Conservation (phyloP, 2,113 vertebrate genomes). For the Chloropsis hardwickii region DNA sequence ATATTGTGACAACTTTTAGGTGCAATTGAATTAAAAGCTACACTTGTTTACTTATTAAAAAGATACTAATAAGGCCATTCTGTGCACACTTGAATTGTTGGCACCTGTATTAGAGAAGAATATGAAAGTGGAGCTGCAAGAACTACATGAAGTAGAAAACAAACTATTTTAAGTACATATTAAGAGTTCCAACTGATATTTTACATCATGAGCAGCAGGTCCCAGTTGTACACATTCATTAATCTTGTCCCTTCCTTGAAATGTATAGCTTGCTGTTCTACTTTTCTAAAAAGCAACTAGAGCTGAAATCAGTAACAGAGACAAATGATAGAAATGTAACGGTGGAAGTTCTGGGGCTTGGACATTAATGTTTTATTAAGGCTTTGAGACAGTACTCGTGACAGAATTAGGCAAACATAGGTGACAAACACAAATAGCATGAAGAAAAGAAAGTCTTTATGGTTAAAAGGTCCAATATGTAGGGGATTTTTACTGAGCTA, state of each 20-base stretch:
- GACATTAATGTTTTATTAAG: slow-evolving; percentile 19
- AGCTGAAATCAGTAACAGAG: not conserved
- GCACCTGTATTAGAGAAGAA: not conserved
- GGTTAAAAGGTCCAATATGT: not conserved
- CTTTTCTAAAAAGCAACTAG: not conserved
- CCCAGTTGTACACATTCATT: not conserved
- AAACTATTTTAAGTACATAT: not conserved
- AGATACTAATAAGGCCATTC: not conserved
- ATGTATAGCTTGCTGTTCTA: not conserved
- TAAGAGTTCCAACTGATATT: not conserved
- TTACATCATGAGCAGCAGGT: not conserved
- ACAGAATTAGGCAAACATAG: slow-evolving; percentile 24
- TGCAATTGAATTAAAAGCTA: not conserved
- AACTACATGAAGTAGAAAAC: not conserved
- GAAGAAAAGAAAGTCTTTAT: not conserved
- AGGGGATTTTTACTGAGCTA: not conserved
- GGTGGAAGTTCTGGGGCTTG: not conserved
- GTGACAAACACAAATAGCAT: not conserved
- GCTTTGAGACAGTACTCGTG: not conserved
- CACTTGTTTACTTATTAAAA: not conserved
- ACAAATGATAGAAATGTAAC: slow-evolving; percentile 17
- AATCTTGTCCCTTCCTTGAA: not conserved
- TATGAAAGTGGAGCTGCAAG: not conserved
- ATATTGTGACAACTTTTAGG: not conserved
- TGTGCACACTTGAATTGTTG: not conserved